Percentiles rank a stretch among this genome's conserved stretches.
Conservation (phyloP, 2,113 vertebrate genomes). For the Stegostoma tigrinum region DNA sequence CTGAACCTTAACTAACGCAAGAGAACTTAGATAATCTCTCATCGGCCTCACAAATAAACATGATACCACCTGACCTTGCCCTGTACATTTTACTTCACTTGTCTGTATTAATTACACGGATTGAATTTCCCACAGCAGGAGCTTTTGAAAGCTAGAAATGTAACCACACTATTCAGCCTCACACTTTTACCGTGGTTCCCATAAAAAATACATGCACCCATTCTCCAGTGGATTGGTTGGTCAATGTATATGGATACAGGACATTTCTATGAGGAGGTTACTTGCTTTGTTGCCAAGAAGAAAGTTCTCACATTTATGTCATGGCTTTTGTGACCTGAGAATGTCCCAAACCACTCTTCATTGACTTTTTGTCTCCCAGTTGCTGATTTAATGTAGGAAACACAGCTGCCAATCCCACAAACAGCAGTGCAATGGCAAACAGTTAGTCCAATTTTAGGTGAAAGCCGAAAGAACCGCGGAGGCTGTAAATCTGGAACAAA, state of each 20-base stretch:
- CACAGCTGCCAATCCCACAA: background rate
- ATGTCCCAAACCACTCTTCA: background rate
- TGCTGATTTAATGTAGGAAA: background rate
- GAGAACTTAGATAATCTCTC: slow-evolving; percentile 14
- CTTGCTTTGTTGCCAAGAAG: background rate
- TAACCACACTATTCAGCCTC: background rate
- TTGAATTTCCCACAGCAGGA: background rate
- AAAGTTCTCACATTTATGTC: background rate
- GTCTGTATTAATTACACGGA: background rate
- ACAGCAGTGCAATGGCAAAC: background rate
- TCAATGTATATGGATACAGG: background rate
- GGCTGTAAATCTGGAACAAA: too few species aligned
- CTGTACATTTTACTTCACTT: background rate
- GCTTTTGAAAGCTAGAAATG: background rate
- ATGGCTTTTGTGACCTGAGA: background rate
- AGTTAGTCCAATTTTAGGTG: background rate
- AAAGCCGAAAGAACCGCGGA: too few species aligned
- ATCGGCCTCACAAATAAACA: background rate
- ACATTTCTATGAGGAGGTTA: background rate
- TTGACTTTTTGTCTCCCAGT: background rate
- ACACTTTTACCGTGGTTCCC: background rate
- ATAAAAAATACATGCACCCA: background rate
- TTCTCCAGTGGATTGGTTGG: too few species aligned
- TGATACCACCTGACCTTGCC: background rate
- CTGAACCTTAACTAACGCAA: background rate